These are phyloP conservation scores for Passer montanus DNA, from an alignment of 2,113 vertebrate genomes.

Conservation along the genomic window DNA sequence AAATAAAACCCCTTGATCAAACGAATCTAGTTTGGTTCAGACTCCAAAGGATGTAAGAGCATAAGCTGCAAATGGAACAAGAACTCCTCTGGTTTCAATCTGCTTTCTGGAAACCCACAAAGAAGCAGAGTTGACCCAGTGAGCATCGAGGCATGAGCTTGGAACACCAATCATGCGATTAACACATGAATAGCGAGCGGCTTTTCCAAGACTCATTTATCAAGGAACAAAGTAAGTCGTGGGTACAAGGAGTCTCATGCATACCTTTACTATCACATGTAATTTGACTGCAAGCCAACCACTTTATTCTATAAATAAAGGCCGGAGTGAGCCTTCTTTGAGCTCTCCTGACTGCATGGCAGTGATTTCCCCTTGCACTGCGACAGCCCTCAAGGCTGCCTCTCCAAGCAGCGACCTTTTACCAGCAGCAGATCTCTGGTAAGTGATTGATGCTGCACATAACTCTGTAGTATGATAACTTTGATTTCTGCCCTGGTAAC, in stretches of 20 bases:
- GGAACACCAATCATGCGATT: not conserved
- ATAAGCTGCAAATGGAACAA: not conserved
- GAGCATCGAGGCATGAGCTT: not conserved
- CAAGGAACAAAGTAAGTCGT: not conserved
- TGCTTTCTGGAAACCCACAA: not conserved
- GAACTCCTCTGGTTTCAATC: not conserved
- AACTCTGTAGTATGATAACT: not conserved
- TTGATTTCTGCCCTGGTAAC: not conserved
- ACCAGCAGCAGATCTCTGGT: not conserved
- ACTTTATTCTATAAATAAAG: not conserved
- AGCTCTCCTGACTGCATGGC: not conserved
- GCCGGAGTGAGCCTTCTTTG: not conserved
- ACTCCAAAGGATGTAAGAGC: not conserved
- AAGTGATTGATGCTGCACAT: not conserved
- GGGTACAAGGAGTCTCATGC: not conserved
- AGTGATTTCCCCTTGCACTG: not conserved
- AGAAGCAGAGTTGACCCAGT: not conserved
- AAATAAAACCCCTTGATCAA: not conserved
- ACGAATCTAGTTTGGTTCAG: rapidly evolving
- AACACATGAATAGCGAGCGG: not conserved
- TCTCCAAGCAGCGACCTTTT: not conserved
- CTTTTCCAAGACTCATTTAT: constrained; percentile 19
- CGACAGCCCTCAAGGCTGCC: not conserved
- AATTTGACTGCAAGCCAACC: not conserved
- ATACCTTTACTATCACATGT: not conserved